Conservation (phyloP, 1,140 invertebrate genomes). For the Hetaerina americana region DNA sequence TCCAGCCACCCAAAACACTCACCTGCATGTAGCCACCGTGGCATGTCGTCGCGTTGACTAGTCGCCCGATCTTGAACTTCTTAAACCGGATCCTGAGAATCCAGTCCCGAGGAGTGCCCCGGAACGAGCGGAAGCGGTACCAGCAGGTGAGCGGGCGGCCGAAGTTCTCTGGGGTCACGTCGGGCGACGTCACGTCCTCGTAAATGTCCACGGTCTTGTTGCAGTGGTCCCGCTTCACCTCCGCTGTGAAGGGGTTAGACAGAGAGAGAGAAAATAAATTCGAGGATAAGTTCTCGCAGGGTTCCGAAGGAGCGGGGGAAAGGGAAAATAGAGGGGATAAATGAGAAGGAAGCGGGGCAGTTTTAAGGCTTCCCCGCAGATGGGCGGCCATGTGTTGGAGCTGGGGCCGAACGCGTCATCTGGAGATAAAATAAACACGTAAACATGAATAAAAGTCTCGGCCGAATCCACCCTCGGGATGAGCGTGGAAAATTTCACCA, state of each 20-base stretch:
- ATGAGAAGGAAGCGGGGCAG: too few relatives aligned
- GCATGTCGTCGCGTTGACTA: slow-evolving; percentile 73
- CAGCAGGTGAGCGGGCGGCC: slow-evolving; percentile 74
- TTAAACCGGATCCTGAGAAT: slow-evolving; percentile 78
- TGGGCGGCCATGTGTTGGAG: too few relatives aligned
- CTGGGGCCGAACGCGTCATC: too few relatives aligned
- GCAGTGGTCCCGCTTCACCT: slow-evolving; percentile 61
- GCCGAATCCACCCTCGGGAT: too few relatives aligned
- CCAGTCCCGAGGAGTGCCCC: slow-evolving; percentile 73
- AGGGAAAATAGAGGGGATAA: too few relatives aligned
- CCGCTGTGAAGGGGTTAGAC: slow-evolving; percentile 29
- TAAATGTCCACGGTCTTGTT: slow-evolving; percentile 88
- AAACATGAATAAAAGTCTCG: too few relatives aligned
- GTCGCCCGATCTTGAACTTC: slow-evolving; percentile 78
- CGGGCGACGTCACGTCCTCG: slow-evolving; percentile 74
- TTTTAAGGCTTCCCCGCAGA: too few relatives aligned
- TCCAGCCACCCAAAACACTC: slow-evolving; percentile 19
- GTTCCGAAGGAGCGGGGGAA: too few relatives aligned
- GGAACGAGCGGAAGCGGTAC: slow-evolving; percentile 73
- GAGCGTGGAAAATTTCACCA: too few relatives aligned
- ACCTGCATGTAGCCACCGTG: slow-evolving; percentile 79
- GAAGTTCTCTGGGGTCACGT: slow-evolving; percentile 64
- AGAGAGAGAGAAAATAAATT: neutral
- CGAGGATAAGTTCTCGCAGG: too few relatives aligned
- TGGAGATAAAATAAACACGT: too few relatives aligned